Base-by-base conservation (phyloP, 2,888 invertebrate species). In the Eilema griseolum region DNA sequence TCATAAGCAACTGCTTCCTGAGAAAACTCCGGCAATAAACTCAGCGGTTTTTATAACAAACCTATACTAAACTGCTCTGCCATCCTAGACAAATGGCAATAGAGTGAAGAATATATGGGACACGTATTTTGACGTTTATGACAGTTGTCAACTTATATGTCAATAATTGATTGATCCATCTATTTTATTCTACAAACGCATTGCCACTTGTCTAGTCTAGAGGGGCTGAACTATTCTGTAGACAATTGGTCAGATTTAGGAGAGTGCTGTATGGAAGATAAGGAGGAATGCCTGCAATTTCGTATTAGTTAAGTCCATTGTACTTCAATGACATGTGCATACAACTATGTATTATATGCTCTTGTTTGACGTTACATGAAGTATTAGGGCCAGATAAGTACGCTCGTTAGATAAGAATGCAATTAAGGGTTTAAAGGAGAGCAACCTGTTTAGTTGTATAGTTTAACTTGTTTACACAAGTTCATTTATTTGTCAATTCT, bases 351-450 rank as follows among this genome's bases (percentile, higher is more conserved):
- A 37, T 85, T 75, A 73, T 75, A 79, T 79, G 84, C 71, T 80
- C 79, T 86, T 78, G 83, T 78, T 79, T 80, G 76, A 77, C 80
- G 81, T 79, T n/a, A 85, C 88, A 92, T 93, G 78, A 80, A 79
- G 85, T 89, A 92, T 93, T 92, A 91, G 88, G 89, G 88, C 80
- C 89, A 87, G 92, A 93, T 94, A 92, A 92, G 84, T 81, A 73
- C 74, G 77, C 83, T 86, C 88, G 85, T 94, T 93, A 93, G 93
- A 92, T 92, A 94, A 94, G 87, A 86, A 90, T 85, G 87, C 90
- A 89, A 92, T 94, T 94, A 93, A 87, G 87, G 87, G 83, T 83
- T 75, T 84, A 77, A 77, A 85, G 84, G 85, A 82, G 79, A 82
- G 79, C 73, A 73, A 71, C 68, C 68, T 76, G 75, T 80, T 81